These are phyloP conservation scores for Carterocephalus palaemon DNA, from an alignment of 2,888 invertebrate species.

Conservation along the genomic window DNA sequence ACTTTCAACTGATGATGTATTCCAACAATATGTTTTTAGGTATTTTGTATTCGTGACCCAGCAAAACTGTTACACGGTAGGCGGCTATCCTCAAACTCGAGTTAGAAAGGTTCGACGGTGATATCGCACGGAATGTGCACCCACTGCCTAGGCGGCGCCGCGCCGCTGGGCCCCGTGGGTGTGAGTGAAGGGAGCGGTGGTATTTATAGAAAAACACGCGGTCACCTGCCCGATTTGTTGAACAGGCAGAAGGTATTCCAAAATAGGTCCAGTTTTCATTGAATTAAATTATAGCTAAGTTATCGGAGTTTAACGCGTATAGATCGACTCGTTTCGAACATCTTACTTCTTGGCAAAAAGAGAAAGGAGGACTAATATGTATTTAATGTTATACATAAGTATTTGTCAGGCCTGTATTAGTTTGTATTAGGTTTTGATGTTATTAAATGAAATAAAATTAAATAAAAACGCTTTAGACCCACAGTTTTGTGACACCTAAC, in stretches of 20 bases:
- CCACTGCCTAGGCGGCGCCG: constrained; percentile 38
- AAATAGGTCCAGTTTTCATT: too few species aligned
- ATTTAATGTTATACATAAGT: background rate
- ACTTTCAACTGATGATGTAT: too few species aligned
- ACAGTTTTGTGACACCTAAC: too few species aligned
- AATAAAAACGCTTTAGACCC: too few species aligned
- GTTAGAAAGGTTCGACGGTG: constrained; percentile 15
- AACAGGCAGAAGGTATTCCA: too few species aligned
- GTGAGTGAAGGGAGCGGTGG: constrained; percentile 47
- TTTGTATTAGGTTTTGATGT: background rate
- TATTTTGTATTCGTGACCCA: too few species aligned
- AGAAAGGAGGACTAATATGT: background rate
- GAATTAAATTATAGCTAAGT: too few species aligned
- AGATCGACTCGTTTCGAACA: too few species aligned
- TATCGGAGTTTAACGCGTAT: too few species aligned
- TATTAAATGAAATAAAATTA: too few species aligned
- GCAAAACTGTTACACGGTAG: background rate
- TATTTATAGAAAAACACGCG: constrained; percentile 43
- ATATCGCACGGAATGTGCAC: constrained; percentile 43
- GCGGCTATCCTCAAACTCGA: background rate
- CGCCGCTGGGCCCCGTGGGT: constrained; percentile 49
- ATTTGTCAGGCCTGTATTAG: background rate
- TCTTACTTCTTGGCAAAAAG: background rate
- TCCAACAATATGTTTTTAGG: too few species aligned
- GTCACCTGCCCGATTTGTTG: constrained; percentile 35